These are phyloP conservation scores for Brenthis hecate DNA, from an alignment of 2,888 invertebrate species.

Conservation along the genomic window DNA sequence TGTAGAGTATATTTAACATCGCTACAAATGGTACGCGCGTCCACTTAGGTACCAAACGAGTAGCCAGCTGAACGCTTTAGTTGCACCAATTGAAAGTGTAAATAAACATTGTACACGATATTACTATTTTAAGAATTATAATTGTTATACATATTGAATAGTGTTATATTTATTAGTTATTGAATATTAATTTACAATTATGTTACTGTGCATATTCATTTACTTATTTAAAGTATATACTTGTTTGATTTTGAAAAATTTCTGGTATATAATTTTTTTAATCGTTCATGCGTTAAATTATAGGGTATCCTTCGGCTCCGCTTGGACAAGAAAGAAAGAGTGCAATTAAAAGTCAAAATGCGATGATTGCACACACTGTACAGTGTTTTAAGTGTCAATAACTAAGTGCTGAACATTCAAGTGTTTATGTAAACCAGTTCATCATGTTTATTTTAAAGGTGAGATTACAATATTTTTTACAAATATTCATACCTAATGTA, in stretches of 20 bases:
- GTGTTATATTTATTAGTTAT: too few relatives aligned
- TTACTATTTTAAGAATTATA: neutral
- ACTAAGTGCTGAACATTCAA: slow-evolving; percentile 29
- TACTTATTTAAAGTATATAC: too few relatives aligned
- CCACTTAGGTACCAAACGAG: slow-evolving; percentile 66
- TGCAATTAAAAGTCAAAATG: slow-evolving; percentile 49
- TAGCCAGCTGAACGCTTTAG: slow-evolving; percentile 66
- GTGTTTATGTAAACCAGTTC: slow-evolving; percentile 22
- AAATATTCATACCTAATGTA: too few relatives aligned
- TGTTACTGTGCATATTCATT: too few relatives aligned
- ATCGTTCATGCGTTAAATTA: slow-evolving; percentile 66
- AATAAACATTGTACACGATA: slow-evolving; percentile 8
- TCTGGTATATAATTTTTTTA: slow-evolving; percentile 48
- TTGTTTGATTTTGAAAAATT: too few relatives aligned
- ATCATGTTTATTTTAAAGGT: slow-evolving; percentile 34
- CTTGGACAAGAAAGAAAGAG: slow-evolving; percentile 63
- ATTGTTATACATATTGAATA: neutral
- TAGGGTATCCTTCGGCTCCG: slow-evolving; percentile 72
- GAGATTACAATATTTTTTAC: slow-evolving; percentile 4
- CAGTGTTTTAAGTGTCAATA: slow-evolving; percentile 30
- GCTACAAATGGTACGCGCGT: slow-evolving; percentile 66
- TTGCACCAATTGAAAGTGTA: slow-evolving; percentile 32
- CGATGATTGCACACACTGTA: slow-evolving; percentile 48
- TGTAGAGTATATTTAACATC: slow-evolving; percentile 80
- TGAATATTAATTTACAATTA: too few relatives aligned